phyloP scores from a whole-genome alignment of 2,113 vertebrate species.

The Triplophysa rosa region DNA sequence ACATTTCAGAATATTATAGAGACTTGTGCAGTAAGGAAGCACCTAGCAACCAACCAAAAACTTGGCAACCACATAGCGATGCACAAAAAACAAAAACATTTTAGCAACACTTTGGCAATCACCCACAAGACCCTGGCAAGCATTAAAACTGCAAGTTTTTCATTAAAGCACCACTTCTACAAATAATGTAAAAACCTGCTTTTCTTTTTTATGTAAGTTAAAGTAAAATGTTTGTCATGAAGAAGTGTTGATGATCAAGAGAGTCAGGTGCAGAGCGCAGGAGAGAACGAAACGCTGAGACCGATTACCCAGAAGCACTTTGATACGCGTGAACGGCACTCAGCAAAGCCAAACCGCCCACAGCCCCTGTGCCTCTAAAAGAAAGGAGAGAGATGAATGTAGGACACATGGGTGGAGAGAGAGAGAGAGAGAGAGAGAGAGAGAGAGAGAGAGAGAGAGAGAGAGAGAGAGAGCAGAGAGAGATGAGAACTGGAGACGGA shows the following conservation, averaged over 20 bases:
- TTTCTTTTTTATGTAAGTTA: background rate
- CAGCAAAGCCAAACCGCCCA: slow-evolving; percentile 32
- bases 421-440: background rate
- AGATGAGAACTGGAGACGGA: no score
- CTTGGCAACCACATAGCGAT: background rate
- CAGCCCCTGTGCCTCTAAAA: background rate
- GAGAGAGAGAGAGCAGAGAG: background rate
- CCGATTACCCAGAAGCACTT: slow-evolving; percentile 9
- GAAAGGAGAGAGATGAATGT: slow-evolving; percentile 14
- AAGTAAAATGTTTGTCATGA: background rate
- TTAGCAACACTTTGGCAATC: no score
- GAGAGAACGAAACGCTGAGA: slow-evolving; percentile 5
- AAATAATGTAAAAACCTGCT: background rate
- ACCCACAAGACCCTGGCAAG: no score
- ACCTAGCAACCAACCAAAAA: no score
- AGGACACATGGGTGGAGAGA: slow-evolving; percentile 5
- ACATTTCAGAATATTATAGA: background rate
- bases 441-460: background rate
- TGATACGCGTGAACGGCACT: background rate
- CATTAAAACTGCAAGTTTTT: background rate
- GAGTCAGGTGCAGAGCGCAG: slow-evolving; percentile 11
- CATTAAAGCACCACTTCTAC: background rate
- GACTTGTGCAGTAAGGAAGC: background rate
- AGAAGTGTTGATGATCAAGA: background rate
- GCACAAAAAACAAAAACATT: no score